Evolutionary conservation across 2,113 vertebrate genomes (phyloP).

Genomic region (Pedionomus torquatus): DNA sequence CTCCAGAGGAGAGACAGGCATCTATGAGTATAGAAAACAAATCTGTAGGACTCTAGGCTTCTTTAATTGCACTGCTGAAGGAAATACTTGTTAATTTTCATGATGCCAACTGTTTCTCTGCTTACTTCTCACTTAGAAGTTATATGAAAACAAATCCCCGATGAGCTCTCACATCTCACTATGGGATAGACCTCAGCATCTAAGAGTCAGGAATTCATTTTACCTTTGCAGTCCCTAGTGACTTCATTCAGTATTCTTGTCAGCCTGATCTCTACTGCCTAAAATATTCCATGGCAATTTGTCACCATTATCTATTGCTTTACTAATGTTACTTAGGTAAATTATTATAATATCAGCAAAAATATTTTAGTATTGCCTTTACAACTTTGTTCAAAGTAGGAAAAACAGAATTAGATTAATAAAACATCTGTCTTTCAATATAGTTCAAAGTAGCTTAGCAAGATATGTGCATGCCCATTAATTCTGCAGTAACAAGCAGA

Average conservation of each 20-base stretch:
- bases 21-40: not conserved
- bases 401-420: constrained; percentile 59
- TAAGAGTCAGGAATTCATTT: constrained; percentile 36
- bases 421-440: constrained; percentile 31
- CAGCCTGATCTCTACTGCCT: constrained; percentile 1
- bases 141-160: constrained; percentile 3
- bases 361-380: constrained; percentile 16
- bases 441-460: constrained; percentile 33
- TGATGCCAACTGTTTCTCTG: not conserved
- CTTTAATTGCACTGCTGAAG: not conserved
- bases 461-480: constrained; percentile 4
- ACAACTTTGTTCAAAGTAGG: constrained; percentile 45
- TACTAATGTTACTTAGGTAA: constrained; percentile 19
- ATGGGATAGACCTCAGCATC: constrained; percentile 1
- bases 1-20: not conserved
- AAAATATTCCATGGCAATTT: constrained; percentile 41
- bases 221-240: constrained; percentile 1
- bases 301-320: constrained; percentile 12
- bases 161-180: not conserved
- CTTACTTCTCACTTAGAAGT: constrained; percentile 32
- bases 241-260: constrained; percentile 17
- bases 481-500: constrained; percentile 16
- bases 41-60: not conserved
- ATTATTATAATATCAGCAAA: constrained; percentile 31
- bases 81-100: not conserved